Conservation (phyloP, 1,140 invertebrate genomes). For the Atopsyche davidsoni region DNA sequence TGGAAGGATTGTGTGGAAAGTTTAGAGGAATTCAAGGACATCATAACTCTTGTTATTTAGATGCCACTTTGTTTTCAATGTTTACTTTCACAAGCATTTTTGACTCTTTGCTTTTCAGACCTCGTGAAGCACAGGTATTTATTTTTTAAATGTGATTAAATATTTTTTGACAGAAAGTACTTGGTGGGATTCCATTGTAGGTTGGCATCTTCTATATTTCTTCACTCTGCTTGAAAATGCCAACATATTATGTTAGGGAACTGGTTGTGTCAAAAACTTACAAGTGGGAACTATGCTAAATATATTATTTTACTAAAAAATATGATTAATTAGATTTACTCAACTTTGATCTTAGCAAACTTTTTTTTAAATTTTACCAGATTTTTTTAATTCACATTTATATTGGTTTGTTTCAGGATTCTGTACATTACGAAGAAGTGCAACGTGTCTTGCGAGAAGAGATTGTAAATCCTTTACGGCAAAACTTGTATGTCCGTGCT, state of each 20-base stretch:
- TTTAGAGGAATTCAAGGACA: slow-evolving; percentile 92
- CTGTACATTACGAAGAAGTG: slow-evolving; percentile 77
- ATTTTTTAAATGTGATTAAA: slow-evolving; percentile 7
- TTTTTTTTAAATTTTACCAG: slow-evolving; percentile 8
- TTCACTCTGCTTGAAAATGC: too few relatives aligned
- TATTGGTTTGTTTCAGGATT: slow-evolving; percentile 70
- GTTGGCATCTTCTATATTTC: too few relatives aligned
- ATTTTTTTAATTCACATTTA: too few relatives aligned
- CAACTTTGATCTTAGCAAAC: not conserved
- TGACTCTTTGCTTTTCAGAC: slow-evolving; percentile 80
- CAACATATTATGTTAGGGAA: too few relatives aligned
- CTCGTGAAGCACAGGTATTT: slow-evolving; percentile 56
- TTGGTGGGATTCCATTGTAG: too few relatives aligned
- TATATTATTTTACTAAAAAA: too few relatives aligned
- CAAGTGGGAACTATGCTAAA: too few relatives aligned
- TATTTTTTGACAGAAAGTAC: slow-evolving; percentile 1
- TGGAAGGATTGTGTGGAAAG: slow-evolving; percentile 66
- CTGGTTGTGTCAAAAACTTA: too few relatives aligned
- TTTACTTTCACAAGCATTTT: slow-evolving; percentile 94
- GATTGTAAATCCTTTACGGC: slow-evolving; percentile 91
- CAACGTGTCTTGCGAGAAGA: slow-evolving; percentile 88
- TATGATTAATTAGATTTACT: not conserved
- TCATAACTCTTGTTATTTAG: slow-evolving; percentile 96
- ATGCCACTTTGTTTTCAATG: slow-evolving; percentile 95
- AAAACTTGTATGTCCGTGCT: slow-evolving; percentile 83